phyloP scores from a whole-genome alignment of 1,140 invertebrate species.

The Spodoptera litura region DNA sequence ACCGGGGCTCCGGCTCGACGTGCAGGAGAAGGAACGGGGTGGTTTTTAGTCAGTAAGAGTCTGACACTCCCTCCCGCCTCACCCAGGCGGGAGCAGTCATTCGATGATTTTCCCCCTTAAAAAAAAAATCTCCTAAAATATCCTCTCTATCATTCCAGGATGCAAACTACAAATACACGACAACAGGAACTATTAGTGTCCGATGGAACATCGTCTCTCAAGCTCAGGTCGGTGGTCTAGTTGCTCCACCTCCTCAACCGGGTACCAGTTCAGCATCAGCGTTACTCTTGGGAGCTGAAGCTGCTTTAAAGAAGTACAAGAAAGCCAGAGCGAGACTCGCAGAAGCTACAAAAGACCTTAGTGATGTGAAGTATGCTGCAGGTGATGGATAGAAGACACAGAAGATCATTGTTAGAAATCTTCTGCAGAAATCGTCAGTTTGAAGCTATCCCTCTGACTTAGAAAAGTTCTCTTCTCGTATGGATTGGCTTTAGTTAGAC shows the following conservation, averaged over 20 bases:
- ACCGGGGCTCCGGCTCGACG: too few relatives aligned
- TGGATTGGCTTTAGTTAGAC: too few relatives aligned
- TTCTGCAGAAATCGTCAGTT: too few relatives aligned
- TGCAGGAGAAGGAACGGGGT: too few relatives aligned
- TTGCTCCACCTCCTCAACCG: neutral
- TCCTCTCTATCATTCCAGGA: slow-evolving; percentile 55
- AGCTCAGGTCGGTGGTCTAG: slow-evolving; percentile 13
- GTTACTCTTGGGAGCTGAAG: slow-evolving; percentile 68
- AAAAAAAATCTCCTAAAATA: neutral
- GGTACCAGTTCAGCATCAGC: slow-evolving; percentile 53
- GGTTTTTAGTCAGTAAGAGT: too few relatives aligned
- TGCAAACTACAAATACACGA: slow-evolving; percentile 60
- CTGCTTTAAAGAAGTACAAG: slow-evolving; percentile 65
- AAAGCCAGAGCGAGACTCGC: slow-evolving; percentile 66
- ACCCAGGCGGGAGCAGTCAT: too few relatives aligned
- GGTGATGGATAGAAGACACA: neutral
- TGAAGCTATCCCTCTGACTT: too few relatives aligned
- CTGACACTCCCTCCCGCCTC: too few relatives aligned
- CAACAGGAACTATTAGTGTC: slow-evolving; percentile 61
- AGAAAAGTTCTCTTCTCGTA: too few relatives aligned
- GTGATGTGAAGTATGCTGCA: slow-evolving; percentile 10
- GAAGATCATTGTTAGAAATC: neutral
- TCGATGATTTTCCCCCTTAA: too few relatives aligned
- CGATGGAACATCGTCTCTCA: slow-evolving; percentile 63
- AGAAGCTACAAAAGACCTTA: slow-evolving; percentile 62